Conservation (phyloP, 2,888 invertebrate species). For the Metallyticus violacea region DNA sequence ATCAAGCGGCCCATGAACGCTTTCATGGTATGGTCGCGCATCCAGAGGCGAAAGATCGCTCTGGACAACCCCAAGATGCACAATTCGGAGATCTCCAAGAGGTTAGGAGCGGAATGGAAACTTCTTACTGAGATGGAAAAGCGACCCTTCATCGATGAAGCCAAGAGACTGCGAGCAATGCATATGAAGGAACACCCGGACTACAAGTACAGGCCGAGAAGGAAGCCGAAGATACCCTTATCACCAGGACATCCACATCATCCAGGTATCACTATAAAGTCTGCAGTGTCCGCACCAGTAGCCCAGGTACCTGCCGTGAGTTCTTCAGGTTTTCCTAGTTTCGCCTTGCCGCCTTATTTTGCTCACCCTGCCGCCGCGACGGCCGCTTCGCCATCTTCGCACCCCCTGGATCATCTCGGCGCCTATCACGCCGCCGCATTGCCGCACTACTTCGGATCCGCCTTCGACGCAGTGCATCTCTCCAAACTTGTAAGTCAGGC, state of each 20-base stretch:
- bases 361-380: slow-evolving; percentile 39
- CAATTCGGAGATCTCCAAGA: slow-evolving; percentile 86
- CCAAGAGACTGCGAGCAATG: slow-evolving; percentile 79
- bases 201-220: slow-evolving; percentile 83
- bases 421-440: slow-evolving; percentile 55
- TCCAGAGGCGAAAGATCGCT: slow-evolving; percentile 88
- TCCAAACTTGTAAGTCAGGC: slow-evolving; percentile 55
- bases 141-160: slow-evolving; percentile 92
- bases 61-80: slow-evolving; percentile 93
- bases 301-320: background rate
- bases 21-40: slow-evolving; percentile 95
- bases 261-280: slow-evolving; percentile 16
- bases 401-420: slow-evolving; percentile 49
- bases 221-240: slow-evolving; percentile 76
- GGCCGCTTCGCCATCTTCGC: slow-evolving; percentile 51
- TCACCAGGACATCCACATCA: slow-evolving; percentile 38
- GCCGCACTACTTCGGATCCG: slow-evolving; percentile 72
- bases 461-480: slow-evolving; percentile 64
- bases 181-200: slow-evolving; percentile 93
- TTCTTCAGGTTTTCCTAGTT: slow-evolving; percentile 54
- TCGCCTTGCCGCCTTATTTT: slow-evolving; percentile 62
- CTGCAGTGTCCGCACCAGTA: background rate
- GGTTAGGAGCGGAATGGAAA: slow-evolving; percentile 93
- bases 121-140: slow-evolving; percentile 81
- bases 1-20: slow-evolving; percentile 98